Base-by-base conservation (phyloP, 1,140 invertebrate species). In the Danaus plexippus region DNA sequence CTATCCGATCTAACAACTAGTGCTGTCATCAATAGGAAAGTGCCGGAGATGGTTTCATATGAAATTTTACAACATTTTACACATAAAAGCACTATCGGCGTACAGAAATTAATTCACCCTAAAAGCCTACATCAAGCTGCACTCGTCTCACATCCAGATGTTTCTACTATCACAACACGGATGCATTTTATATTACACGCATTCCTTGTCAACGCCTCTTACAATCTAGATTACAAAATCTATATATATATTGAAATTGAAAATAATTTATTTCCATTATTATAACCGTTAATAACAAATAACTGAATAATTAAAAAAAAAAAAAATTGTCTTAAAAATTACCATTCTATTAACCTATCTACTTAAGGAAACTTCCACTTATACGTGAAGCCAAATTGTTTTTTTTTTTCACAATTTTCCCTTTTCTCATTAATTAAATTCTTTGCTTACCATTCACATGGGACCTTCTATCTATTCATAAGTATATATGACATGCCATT, bases 281-380 rank as follows among this genome's bases (percentile, higher is more conserved):
- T 64, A 69, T 63, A 66, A 66, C 52, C 53, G 67, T 65, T 47
- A 69, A 69, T 71, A 77, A 77, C 69, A 68, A 77, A 74, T 66
- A 71, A 74, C 48, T 57, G 58, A 60, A 66, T 69, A 64, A 64
- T 66, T 32, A 32, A 32, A 32, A 32, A 32, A 32, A 32, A 32
- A 32, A 32, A 32, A 62, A 63, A 61, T 22, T 77, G 69, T 73
- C 73, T 69, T 78, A 78, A 65, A 73, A 74, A 76, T 73, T 65
- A 75, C 64, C 69, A 63, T 73, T 74, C 76, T 77, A 76, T 80
- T 74, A 67, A 73, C 75, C 80, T 83, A 80, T 75, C 75, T 83
- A 80, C 64, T 77, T 75, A 80, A 67, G 66, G 72, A 75, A 63
- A 66, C 69, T 70, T 71, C 67, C 67, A 61, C 67, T 71, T 52